Conservation (phyloP, 2,888 invertebrate species). For the Taenaris catops region DNA sequence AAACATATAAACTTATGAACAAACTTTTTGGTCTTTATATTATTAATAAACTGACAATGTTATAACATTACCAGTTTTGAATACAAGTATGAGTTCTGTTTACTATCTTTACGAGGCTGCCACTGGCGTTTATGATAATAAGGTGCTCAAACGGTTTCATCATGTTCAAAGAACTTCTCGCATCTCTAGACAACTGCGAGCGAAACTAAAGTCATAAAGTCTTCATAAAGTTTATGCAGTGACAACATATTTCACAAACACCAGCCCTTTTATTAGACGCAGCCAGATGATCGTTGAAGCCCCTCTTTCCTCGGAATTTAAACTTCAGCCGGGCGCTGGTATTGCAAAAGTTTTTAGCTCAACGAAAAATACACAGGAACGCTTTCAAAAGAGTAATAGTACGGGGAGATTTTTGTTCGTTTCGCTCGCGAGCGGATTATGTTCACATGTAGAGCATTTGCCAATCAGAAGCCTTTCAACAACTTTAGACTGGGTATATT, state of each 20-base stretch:
- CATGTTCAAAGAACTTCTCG: slow-evolving; percentile 36
- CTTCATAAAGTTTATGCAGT: slow-evolving; percentile 75
- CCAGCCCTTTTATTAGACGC: slow-evolving; percentile 65
- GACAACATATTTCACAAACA: slow-evolving; percentile 74
- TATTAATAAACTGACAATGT: too few species aligned
- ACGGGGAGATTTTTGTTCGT: slow-evolving; percentile 46
- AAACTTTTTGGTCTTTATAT: too few species aligned
- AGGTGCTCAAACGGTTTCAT: slow-evolving; percentile 41
- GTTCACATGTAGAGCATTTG: slow-evolving; percentile 43
- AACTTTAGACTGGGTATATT: slow-evolving; percentile 35
- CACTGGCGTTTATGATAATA: slow-evolving; percentile 38
- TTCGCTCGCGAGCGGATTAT: slow-evolving; percentile 54
- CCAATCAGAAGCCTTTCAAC: slow-evolving; percentile 59
- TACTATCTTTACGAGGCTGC: slow-evolving; percentile 31
- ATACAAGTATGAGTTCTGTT: too few species aligned
- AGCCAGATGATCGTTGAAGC: slow-evolving; percentile 62
- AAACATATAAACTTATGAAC: too few species aligned
- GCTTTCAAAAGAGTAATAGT: slow-evolving; percentile 70
- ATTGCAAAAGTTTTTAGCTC: slow-evolving; percentile 76
- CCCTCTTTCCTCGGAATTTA: slow-evolving; percentile 55
- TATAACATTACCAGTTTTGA: too few species aligned
- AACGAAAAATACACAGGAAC: slow-evolving; percentile 75
- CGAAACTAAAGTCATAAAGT: slow-evolving; percentile 70
- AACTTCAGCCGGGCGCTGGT: slow-evolving; percentile 58
- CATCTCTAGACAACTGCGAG: slow-evolving; percentile 43